phyloP scores from a whole-genome alignment of 2,888 invertebrate genomes.

The Elegia similella region DNA sequence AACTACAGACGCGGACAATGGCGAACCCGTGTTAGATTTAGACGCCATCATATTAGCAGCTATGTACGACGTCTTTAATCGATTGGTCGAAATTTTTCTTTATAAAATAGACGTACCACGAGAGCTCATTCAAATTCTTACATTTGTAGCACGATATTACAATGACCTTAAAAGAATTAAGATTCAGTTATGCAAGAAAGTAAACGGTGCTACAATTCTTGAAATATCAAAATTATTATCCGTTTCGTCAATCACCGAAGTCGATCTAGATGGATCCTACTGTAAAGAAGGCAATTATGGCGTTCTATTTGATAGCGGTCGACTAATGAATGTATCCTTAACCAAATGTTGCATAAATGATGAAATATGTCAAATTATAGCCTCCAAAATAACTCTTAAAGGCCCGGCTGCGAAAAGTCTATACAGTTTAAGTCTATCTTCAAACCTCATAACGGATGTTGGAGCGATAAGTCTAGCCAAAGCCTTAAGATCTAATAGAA shows the following conservation, averaged over 20 bases:
- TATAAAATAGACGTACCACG: slow-evolving; percentile 34
- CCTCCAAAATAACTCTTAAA: slow-evolving; percentile 34
- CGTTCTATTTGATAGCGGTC: slow-evolving; percentile 36
- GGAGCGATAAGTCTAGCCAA: slow-evolving; percentile 48
- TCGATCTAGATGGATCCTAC: slow-evolving; percentile 48
- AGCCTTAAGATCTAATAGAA: slow-evolving; percentile 54
- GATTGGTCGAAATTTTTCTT: slow-evolving; percentile 43
- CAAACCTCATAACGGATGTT: slow-evolving; percentile 55
- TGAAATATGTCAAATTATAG: slow-evolving; percentile 39
- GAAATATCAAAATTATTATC: slow-evolving; percentile 47
- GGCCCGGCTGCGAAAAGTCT: slow-evolving; percentile 41
- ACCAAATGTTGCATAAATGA: slow-evolving; percentile 51
- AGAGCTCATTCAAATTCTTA: slow-evolving; percentile 42
- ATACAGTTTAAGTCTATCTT: slow-evolving; percentile 50
- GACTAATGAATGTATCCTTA: slow-evolving; percentile 44
- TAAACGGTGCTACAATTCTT: slow-evolving; percentile 40
- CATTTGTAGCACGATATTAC: slow-evolving; percentile 36
- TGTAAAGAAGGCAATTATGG: slow-evolving; percentile 40
- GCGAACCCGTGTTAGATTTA: slow-evolving; percentile 12
- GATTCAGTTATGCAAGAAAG: slow-evolving; percentile 29
- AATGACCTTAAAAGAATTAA: slow-evolving; percentile 38
- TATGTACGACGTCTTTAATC: slow-evolving; percentile 39
- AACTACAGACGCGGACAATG: not conserved
- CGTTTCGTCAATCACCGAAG: slow-evolving; percentile 42
- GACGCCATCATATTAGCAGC: slow-evolving; percentile 32